These are phyloP conservation scores for Neodon shergylaensis DNA, from an alignment of 2,113 vertebrate species.

Conservation along the genomic window DNA sequence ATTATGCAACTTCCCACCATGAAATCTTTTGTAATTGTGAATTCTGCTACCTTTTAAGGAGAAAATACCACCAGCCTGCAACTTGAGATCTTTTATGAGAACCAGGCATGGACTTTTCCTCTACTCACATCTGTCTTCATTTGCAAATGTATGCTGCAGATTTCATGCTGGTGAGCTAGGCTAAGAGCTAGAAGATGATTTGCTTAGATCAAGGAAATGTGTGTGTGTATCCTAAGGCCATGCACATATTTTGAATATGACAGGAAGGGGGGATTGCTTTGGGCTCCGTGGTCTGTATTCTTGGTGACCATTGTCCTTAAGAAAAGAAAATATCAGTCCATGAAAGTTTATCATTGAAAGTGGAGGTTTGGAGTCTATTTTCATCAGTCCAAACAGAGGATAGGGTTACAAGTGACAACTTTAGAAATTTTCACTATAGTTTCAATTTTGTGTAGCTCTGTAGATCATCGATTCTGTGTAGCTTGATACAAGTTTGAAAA, in stretches of 20 bases:
- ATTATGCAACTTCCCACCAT: slow-evolving; percentile 69
- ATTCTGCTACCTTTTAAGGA: slow-evolving; percentile 78
- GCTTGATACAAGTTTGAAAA: not conserved
- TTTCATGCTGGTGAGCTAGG: slow-evolving; percentile 67
- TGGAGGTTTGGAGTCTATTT: not conserved
- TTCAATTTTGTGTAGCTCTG: not conserved
- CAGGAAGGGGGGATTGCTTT: not conserved
- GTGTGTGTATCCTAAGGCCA: not conserved
- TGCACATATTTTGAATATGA: not conserved
- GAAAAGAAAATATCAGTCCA: not conserved
- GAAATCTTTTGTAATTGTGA: slow-evolving; percentile 75
- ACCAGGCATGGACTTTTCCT: slow-evolving; percentile 68
- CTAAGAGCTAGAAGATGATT: slow-evolving; percentile 44
- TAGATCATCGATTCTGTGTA: not conserved
- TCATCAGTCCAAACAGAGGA: not conserved
- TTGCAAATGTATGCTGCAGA: slow-evolving; percentile 52
- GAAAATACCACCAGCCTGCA: slow-evolving; percentile 54
- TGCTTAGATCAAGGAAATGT: slow-evolving; percentile 33
- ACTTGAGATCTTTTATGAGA: slow-evolving; percentile 79
- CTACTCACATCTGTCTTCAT: slow-evolving; percentile 74
- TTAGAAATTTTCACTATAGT: not conserved
- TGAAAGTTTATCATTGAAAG: not conserved
- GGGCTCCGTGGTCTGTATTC: not conserved
- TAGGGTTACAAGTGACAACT: not conserved
- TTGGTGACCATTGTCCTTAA: not conserved